Evolutionary conservation across 2,113 vertebrate genomes (phyloP), one percentile per base, ranked within the genome.

Genomic region (Indicator maculatus): DNA sequence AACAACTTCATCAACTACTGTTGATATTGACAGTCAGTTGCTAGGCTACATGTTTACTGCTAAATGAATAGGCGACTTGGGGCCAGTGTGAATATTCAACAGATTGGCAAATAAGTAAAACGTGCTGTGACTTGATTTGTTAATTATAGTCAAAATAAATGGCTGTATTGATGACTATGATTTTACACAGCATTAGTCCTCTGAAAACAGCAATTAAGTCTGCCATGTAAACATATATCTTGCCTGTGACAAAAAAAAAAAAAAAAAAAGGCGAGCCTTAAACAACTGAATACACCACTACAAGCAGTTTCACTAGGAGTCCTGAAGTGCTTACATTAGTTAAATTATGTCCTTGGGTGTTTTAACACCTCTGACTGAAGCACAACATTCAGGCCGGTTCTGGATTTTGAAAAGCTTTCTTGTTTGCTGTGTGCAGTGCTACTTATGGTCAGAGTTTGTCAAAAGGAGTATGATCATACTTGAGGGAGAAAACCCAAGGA

Each of bases 11-110:
- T 98, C 97, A 94, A 95, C 96, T 96, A 97, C 97, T 98, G 98
- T 98, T 98, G 98, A 98, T 98, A 98, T 98, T 98, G 98, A 98
- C 97, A 97, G 96, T 98, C 83, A 63, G 98, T 98, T 98, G 98
- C 98, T 98, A 98, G 96, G 98, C 94, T 96, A 98, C 97, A 78
- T 98, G 97, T 98, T 98, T 98, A 98, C 97, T 73, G 86, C 96
- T 96, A 96, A 96, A 93, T 98, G 98, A 98, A 98, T 97, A 98
- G 97, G 95, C 95, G 81, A 97, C 97, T 79, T 89, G 97, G 97
- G 98, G 97, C 97, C 97, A 97, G 97, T 97, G 95, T 94, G 97
- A 98, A 97, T 97, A 97, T 97, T 98, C 97, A 98, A 98, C 97
- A 98, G 98, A 98, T 98, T 98, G 98, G 97, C 97, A 98, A 98